Percentiles rank a stretch among this genome's conserved stretches.
Evolutionary conservation across 2,888 invertebrate genomes (phyloP).

Genomic region (Aquatica leii): DNA sequence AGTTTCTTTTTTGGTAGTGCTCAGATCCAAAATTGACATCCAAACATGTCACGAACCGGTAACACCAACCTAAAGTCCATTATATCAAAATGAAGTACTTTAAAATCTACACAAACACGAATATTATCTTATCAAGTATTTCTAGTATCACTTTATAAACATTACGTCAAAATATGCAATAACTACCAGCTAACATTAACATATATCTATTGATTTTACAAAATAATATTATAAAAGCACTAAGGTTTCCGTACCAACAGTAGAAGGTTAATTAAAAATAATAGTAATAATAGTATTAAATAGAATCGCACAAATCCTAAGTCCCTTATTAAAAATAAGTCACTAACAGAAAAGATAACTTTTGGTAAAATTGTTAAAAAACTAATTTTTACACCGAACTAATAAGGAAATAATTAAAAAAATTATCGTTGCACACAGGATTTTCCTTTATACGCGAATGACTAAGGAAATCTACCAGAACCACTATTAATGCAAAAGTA

Average conservation of each 20-base stretch:
- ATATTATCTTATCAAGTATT: constrained; percentile 25
- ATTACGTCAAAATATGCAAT: constrained; percentile 16
- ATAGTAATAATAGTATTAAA: too few species aligned
- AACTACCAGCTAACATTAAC: not conserved
- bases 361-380: not conserved
- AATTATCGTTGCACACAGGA: constrained; percentile 1
- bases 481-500: constrained; percentile 33
- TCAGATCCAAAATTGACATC: too few species aligned
- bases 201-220: constrained; percentile 5
- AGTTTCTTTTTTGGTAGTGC: too few species aligned
- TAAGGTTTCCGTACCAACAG: too few species aligned
- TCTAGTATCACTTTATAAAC: constrained; percentile 22
- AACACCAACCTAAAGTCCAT: too few species aligned
- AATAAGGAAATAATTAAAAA: not conserved
- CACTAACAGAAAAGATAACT: too few species aligned
- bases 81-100: too few species aligned
- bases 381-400: not conserved
- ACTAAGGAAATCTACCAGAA: constrained; percentile 32
- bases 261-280: too few species aligned
- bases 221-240: not conserved
- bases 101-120: too few species aligned
- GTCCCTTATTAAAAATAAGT: too few species aligned
- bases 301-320: too few species aligned
- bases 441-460: not conserved
- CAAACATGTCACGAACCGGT: too few species aligned